Evolutionary conservation across 2,888 invertebrate genomes (phyloP).

Genomic region (Hipparchia sbordonii): DNA sequence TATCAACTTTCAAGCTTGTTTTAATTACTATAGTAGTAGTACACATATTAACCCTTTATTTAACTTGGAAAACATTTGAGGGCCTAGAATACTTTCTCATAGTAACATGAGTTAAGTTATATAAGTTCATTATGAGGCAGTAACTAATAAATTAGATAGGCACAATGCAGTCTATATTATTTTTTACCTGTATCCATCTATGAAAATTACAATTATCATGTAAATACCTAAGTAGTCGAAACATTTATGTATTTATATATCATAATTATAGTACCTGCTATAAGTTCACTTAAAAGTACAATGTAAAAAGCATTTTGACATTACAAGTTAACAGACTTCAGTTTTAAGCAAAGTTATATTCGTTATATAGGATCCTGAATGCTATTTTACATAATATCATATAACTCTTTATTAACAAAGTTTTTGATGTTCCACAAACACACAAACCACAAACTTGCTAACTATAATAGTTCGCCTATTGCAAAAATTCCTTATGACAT

Average conservation of each 20-base stretch:
- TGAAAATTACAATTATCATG: conserved; percentile 2
- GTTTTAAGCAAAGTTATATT: no score
- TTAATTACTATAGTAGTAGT: neutral
- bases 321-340: neutral
- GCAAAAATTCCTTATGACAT: no score
- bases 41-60: neutral
- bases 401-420: no score
- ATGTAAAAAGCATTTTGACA: neutral
- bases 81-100: neutral
- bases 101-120: neutral
- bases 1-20: neutral
- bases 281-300: neutral
- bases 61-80: neutral
- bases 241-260: neutral
- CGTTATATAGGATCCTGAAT: no score
- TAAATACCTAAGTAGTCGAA: neutral
- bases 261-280: neutral
- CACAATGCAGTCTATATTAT: conserved; percentile 39
- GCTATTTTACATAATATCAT: no score
- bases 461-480: no score
- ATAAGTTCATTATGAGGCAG: neutral
- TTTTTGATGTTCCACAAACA: no score
- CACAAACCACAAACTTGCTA: no score
- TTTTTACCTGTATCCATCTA: conserved; percentile 29
- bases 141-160: conserved; percentile 29